phyloP scores from a whole-genome alignment of 2,113 vertebrate species.

The Ancistrus triradiatus region DNA sequence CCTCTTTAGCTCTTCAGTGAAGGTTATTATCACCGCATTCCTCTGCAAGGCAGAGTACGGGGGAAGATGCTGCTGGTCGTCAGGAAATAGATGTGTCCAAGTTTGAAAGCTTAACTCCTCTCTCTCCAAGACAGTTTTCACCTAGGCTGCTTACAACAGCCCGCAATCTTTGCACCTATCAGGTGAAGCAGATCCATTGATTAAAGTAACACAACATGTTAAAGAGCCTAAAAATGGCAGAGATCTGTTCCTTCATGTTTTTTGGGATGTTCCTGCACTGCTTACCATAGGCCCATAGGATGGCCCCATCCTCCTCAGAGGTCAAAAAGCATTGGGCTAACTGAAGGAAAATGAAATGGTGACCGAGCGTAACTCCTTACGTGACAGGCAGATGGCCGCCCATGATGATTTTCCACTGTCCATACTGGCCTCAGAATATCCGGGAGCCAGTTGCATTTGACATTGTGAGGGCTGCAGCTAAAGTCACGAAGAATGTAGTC shows the following conservation, averaged over 20 bases:
- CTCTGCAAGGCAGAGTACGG: constrained; percentile 70
- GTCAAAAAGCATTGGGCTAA: constrained; percentile 59
- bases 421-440: constrained; percentile 80
- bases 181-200: constrained; percentile 69
- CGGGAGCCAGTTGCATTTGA: constrained; percentile 77
- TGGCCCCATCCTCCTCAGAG: constrained; percentile 69
- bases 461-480: constrained; percentile 58
- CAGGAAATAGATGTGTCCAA: too few species aligned
- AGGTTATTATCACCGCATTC: constrained; percentile 79
- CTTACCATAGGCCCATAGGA: constrained; percentile 84
- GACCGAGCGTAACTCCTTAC: constrained; percentile 69
- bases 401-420: constrained; percentile 68
- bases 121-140: too few species aligned
- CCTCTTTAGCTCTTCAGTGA: constrained; percentile 67
- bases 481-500: constrained; percentile 58
- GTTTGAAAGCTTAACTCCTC: too few species aligned
- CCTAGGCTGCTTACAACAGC: too few species aligned
- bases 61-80: constrained; percentile 75
- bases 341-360: constrained; percentile 59
- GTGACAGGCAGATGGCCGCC: constrained; percentile 59
- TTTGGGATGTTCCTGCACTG: constrained; percentile 74
- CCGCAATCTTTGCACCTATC: constrained; percentile 78
- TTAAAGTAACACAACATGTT: constrained; percentile 56
- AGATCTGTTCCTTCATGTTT: constrained; percentile 72
- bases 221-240: constrained; percentile 54